Conservation (phyloP, 2,888 invertebrate species). For the Oeneis ivallda region DNA sequence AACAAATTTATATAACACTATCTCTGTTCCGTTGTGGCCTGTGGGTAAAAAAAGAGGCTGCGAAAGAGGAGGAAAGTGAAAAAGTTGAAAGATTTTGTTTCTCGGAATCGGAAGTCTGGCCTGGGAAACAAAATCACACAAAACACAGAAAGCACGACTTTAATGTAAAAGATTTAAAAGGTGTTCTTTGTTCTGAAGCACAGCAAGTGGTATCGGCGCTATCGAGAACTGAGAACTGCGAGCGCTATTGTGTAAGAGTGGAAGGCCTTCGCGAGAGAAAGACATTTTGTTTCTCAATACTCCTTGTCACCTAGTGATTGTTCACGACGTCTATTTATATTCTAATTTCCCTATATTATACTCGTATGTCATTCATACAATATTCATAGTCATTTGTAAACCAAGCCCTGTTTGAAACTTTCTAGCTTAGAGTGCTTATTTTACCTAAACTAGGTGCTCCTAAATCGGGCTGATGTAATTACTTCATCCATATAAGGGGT, state of each 20-base stretch:
- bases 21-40: no score
- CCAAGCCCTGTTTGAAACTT: slow-evolving; percentile 24
- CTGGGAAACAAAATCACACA: not conserved
- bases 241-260: slow-evolving; percentile 67
- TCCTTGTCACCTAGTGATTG: slow-evolving; percentile 67
- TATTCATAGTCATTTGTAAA: slow-evolving; percentile 32
- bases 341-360: slow-evolving; percentile 48
- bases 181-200: slow-evolving; percentile 40
- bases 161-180: slow-evolving; percentile 20
- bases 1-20: no score
- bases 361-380: slow-evolving; percentile 39
- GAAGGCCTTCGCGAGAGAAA: slow-evolving; percentile 75
- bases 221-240: slow-evolving; percentile 53
- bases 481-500: no score
- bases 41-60: no score
- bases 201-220: slow-evolving; percentile 44
- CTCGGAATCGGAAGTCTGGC: slow-evolving; percentile 2
- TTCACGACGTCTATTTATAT: slow-evolving; percentile 56
- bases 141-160: not conserved
- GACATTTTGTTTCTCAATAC: slow-evolving; percentile 69
- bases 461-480: no score
- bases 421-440: slow-evolving; percentile 15
- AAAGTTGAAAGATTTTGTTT: not conserved
- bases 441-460: not conserved
- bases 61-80: no score